These are phyloP conservation scores for Diploscapter pachys DNA, from an alignment of 1,140 invertebrate genomes.

Conservation along the genomic window DNA sequence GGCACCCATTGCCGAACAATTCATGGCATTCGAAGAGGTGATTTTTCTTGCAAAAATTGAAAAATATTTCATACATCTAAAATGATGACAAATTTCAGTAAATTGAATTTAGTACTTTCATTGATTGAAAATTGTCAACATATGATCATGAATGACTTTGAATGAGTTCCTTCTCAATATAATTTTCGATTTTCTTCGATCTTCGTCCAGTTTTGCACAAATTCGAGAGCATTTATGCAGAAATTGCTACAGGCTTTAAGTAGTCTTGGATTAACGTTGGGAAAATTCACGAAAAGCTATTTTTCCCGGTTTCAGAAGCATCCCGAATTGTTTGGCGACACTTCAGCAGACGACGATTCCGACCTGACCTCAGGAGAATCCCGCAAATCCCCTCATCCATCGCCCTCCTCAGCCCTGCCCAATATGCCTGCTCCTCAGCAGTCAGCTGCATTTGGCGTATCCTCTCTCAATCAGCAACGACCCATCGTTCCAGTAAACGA, in stretches of 20 bases:
- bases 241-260: too few relatives aligned
- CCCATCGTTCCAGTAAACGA: slow-evolving; percentile 33
- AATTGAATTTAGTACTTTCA: too few relatives aligned
- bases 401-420: neutral
- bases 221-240: too few relatives aligned
- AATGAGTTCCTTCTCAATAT: too few relatives aligned
- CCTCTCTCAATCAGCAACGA: slow-evolving; percentile 13
- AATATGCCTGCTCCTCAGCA: neutral
- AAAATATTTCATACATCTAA: neutral
- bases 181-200: too few relatives aligned
- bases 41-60: neutral
- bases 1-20: slow-evolving; percentile 47
- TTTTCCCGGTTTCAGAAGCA: slow-evolving; percentile 35
- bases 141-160: too few relatives aligned
- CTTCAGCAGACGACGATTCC: slow-evolving; percentile 6
- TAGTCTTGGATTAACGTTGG: neutral
- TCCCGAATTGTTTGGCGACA: slow-evolving; percentile 45
- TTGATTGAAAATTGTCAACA: too few relatives aligned
- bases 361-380: too few relatives aligned
- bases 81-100: too few relatives aligned
- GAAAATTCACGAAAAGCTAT: neutral
- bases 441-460: slow-evolving; percentile 16
- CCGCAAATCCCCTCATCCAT: slow-evolving; percentile 8
- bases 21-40: slow-evolving; percentile 48
- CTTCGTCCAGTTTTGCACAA: too few relatives aligned